Conservation (phyloP, 2,797 vertebrate genomes). For the Enteromius argenteus region DNA sequence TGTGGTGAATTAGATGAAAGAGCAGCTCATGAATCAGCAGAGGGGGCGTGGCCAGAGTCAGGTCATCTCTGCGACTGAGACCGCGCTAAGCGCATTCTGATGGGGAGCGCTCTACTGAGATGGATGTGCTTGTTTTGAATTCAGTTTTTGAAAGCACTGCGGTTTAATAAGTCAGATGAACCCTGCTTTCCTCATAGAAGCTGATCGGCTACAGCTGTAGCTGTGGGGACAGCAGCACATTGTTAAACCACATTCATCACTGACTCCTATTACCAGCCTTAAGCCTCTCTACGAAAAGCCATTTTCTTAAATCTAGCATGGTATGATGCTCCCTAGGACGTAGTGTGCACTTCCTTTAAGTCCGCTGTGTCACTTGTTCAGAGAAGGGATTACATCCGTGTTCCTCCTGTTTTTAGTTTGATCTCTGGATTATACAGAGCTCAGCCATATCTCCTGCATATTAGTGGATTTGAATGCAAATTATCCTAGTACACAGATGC, state of each 20-base stretch:
- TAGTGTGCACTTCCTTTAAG: constrained; percentile 54
- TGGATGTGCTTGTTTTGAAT: constrained; percentile 47
- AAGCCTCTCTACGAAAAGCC: constrained; percentile 22
- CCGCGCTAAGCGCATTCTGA: constrained; percentile 32
- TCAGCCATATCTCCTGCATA: constrained; percentile 61
- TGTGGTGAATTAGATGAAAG: constrained; percentile 27
- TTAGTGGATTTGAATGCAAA: constrained; percentile 70
- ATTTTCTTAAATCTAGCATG: constrained; percentile 40
- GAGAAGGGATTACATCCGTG: constrained; percentile 63
- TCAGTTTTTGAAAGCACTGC: constrained; percentile 61
- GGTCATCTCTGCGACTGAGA: constrained; percentile 18
- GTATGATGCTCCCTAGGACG: constrained; percentile 39
- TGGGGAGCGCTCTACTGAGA: constrained; percentile 9
- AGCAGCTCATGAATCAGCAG: constrained; percentile 53
- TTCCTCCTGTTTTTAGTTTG: constrained; percentile 56
- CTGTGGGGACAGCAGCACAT: constrained; percentile 28
- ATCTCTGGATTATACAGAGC: constrained; percentile 67
- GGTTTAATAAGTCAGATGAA: constrained; percentile 53
- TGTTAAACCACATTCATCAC: constrained; percentile 26
- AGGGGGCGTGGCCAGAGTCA: constrained; percentile 44
- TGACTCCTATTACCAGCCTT: constrained; percentile 23
- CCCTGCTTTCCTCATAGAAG: constrained; percentile 59
- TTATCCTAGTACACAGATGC: constrained; percentile 61
- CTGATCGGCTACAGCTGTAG: constrained; percentile 55
- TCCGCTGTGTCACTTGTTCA: constrained; percentile 58